Conservation (phyloP, 2,888 invertebrate species). For the Meta bourneti region DNA sequence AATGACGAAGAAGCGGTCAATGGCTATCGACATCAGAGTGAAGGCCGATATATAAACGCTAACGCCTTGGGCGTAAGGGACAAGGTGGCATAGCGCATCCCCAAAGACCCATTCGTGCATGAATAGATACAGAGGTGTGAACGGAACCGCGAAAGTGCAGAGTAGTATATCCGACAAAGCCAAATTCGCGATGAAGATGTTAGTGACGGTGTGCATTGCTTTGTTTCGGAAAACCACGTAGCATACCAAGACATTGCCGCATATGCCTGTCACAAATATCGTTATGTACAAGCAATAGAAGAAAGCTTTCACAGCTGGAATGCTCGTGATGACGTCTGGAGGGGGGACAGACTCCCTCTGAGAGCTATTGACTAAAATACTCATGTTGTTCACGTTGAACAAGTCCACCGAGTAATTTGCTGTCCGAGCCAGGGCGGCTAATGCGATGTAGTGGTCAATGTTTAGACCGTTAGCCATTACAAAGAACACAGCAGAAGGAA, state of each 20-base stretch:
- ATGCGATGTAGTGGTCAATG: conserved; percentile 66
- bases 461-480: conserved; percentile 73
- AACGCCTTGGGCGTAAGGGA: conserved; percentile 95
- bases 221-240: conserved; percentile 95
- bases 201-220: conserved; percentile 98
- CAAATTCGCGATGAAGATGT: conserved; percentile 97
- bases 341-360: conserved; percentile 37
- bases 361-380: conserved; percentile 10
- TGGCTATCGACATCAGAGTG: conserved; percentile 97
- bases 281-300: conserved; percentile 89
- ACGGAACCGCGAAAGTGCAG: conserved; percentile 95
- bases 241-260: conserved; percentile 94
- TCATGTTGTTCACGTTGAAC: conserved; percentile 49
- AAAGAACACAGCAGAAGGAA: conserved; percentile 11
- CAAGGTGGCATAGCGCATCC: conserved; percentile 92
- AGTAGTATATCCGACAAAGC: conserved; percentile 96
- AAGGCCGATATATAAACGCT: conserved; percentile 98
- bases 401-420: conserved; percentile 52
- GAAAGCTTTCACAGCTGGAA: conserved; percentile 85
- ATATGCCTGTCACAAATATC: conserved; percentile 93
- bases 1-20: conserved; percentile 98
- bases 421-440: conserved; percentile 63
- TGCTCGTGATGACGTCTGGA: conserved; percentile 61
- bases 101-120: conserved; percentile 93
- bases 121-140: conserved; percentile 97